A percentile compares a stretch with the other conserved stretches of the same genome.
phyloP scores from a whole-genome alignment of 2,888 invertebrate genomes.

The Oxytorus armatus region DNA sequence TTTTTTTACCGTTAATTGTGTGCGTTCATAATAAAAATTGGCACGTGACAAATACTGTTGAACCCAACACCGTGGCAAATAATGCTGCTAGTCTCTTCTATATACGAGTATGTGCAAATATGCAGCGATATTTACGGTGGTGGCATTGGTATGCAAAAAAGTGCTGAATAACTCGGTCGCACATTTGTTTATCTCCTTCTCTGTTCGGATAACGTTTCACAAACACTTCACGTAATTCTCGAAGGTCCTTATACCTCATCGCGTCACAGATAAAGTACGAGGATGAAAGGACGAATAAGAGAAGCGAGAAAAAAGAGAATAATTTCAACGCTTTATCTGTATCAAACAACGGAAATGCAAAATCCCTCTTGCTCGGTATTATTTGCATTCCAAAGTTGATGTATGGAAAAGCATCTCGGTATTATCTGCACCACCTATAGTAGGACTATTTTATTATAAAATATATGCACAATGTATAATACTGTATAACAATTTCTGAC shows the following conservation, averaged over 20 bases:
- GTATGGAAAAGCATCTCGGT: not conserved
- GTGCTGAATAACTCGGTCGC: not conserved
- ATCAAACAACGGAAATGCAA: not conserved
- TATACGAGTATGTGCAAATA: too few relatives aligned
- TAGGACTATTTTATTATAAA: not conserved
- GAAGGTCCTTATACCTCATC: too few relatives aligned
- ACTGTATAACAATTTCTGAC: not conserved
- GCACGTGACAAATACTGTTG: too few relatives aligned
- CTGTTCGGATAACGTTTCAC: not conserved
- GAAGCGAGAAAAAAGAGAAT: not conserved
- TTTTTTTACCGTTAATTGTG: too few relatives aligned
- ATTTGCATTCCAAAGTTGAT: slow-evolving; percentile 5
- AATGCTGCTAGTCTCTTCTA: too few relatives aligned
- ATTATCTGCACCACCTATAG: not conserved
- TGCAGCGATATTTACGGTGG: too few relatives aligned
- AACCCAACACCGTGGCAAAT: too few relatives aligned
- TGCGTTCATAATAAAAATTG: too few relatives aligned
- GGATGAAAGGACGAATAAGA: not conserved
- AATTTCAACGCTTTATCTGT: not conserved
- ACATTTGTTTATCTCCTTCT: not conserved
- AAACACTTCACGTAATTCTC: not conserved
- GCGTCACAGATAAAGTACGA: too few relatives aligned
- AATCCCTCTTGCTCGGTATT: not conserved
- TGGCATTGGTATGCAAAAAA: too few relatives aligned
- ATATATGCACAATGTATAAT: not conserved